Evolutionary conservation across 2,113 vertebrate genomes (phyloP).

Genomic region (Phylloscopus whistleri): DNA sequence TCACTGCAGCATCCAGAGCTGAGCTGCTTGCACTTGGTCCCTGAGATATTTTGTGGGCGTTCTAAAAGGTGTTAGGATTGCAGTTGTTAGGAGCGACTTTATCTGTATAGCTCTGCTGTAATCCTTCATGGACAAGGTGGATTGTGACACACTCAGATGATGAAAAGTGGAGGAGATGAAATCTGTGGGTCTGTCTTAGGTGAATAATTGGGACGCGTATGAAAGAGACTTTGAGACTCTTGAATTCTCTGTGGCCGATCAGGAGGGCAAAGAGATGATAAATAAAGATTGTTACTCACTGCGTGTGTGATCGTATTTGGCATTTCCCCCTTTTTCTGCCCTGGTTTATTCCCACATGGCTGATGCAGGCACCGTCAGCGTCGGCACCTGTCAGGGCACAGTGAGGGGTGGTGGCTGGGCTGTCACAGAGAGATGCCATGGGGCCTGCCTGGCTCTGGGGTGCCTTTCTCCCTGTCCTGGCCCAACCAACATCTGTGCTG

Average conservation of each 20-base stretch:
- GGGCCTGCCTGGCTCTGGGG: background rate
- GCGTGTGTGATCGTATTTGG: background rate
- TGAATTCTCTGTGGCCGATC: rapidly evolving
- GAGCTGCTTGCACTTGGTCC: background rate
- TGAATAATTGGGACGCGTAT: background rate
- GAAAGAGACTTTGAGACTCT: background rate
- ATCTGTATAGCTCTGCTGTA: background rate
- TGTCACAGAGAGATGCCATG: background rate
- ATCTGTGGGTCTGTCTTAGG: background rate
- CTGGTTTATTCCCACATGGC: too few relatives aligned
- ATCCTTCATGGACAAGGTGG: background rate
- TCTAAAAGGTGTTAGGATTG: background rate
- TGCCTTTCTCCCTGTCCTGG: background rate
- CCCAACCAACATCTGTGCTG: background rate
- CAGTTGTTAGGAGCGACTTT: background rate
- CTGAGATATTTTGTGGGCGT: background rate
- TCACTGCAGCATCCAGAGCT: background rate
- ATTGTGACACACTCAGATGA: background rate
- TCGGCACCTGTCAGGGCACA: rapidly evolving
- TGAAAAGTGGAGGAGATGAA: background rate
- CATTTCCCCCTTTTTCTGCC: background rate
- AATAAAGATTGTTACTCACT: background rate
- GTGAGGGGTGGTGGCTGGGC: background rate
- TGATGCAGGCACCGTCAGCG: background rate
- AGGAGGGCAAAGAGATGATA: background rate